phyloP scores from a whole-genome alignment of 1,140 invertebrate species.

The Centruroides vittatus region DNA sequence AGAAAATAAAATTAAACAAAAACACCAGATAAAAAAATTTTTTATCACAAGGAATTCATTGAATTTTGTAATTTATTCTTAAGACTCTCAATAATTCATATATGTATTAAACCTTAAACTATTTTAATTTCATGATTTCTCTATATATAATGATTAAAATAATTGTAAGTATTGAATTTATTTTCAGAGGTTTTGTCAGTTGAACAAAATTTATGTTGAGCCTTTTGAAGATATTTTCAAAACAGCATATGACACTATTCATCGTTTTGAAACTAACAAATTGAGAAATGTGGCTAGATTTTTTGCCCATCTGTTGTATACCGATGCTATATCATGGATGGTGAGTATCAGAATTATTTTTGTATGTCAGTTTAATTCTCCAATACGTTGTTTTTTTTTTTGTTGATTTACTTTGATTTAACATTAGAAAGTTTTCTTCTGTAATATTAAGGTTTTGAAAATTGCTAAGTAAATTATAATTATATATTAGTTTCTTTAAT shows the following conservation, averaged over 20 bases:
- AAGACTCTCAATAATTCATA: background rate
- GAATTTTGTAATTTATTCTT: background rate
- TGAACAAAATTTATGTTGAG: constrained; percentile 76
- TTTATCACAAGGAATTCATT: background rate
- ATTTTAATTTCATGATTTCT: background rate
- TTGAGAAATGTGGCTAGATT: constrained; percentile 96
- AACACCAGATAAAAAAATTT: no score
- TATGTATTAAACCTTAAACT: background rate
- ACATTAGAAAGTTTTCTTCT: no score
- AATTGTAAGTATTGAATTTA: constrained; percentile 6
- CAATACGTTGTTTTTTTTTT: background rate
- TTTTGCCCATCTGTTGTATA: constrained; percentile 90
- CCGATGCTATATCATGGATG: constrained; percentile 86
- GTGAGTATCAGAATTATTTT: constrained; percentile 35
- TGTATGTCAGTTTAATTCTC: background rate
- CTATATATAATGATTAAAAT: background rate
- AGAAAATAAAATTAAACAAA: no score
- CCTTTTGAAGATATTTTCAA: constrained; percentile 92
- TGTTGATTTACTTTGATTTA: no score
- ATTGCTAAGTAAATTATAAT: no score
- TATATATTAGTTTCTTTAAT: no score
- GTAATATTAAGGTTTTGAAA: no score
- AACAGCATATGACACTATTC: constrained; percentile 81
- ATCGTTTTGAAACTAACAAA: constrained; percentile 86
- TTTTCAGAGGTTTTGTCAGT: constrained; percentile 72